Conservation (phyloP, 2,113 vertebrate genomes). For the Semicossyphus pulcher region DNA sequence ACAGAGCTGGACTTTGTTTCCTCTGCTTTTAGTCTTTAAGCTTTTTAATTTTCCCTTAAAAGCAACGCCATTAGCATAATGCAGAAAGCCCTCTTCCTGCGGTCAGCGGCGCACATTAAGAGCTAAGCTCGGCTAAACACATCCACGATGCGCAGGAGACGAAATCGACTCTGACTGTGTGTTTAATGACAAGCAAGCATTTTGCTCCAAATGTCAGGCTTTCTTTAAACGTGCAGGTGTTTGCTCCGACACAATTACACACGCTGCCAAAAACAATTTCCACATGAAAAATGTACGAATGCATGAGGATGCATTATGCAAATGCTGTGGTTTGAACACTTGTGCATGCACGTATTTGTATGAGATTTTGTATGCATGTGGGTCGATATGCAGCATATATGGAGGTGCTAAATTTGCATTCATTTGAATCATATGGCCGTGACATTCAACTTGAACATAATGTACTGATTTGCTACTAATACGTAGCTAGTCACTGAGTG, state of each 20-base stretch:
- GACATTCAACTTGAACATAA: conserved; percentile 34
- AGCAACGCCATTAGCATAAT: conserved; percentile 5
- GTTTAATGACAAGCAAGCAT: neutral
- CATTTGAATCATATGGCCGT: conserved; percentile 25
- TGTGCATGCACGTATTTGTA: neutral
- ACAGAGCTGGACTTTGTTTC: neutral
- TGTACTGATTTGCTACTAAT: conserved; percentile 41
- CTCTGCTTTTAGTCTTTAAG: neutral
- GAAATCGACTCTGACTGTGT: conserved; percentile 1
- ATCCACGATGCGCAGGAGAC: neutral
- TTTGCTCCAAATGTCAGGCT: conserved; percentile 2
- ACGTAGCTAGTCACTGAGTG: conserved; percentile 33
- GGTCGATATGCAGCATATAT: conserved; percentile 1
- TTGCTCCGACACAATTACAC: neutral
- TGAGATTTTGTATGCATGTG: neutral
- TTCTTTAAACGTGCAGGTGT: conserved; percentile 6
- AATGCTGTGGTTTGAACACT: neutral
- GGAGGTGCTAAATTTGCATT: neutral
- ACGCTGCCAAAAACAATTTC: neutral
- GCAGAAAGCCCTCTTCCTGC: neutral
- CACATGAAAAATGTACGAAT: conserved; percentile 1
- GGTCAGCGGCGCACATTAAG: conserved; percentile 1
- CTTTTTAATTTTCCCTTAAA: neutral
- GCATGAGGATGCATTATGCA: neutral
- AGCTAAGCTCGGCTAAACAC: conserved; percentile 9